phyloP scores from a whole-genome alignment of 1,140 invertebrate genomes.

The Meloidogyne exigua region DNA sequence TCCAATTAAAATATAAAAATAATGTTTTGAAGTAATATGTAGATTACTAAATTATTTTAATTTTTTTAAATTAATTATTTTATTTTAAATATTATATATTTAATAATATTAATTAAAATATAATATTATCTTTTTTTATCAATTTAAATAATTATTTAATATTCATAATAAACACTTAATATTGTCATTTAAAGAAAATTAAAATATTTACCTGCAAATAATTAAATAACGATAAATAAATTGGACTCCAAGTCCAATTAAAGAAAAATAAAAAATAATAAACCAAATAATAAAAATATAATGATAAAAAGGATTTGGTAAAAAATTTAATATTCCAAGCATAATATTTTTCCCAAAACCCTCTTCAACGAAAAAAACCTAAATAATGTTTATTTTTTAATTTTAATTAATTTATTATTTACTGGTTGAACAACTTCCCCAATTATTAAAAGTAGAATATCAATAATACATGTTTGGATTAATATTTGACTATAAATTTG shows the following conservation, averaged over 20 bases:
- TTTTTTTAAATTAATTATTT: background rate
- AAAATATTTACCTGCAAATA: slow-evolving; percentile 27
- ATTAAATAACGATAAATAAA: slow-evolving; percentile 27
- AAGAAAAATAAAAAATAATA: slow-evolving; percentile 34
- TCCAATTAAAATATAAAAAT: slow-evolving; percentile 9
- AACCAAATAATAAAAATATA: slow-evolving; percentile 27
- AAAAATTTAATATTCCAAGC: background rate
- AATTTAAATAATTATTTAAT: no score
- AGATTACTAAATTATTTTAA: slow-evolving; percentile 2
- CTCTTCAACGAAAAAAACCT: slow-evolving; percentile 19
- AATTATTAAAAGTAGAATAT: slow-evolving; percentile 7
- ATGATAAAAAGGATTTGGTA: slow-evolving; percentile 14
- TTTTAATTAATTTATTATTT: background rate
- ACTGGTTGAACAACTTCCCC: background rate
- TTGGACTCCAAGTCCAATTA: slow-evolving; percentile 10
- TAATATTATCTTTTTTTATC: no score
- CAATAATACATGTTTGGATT: slow-evolving; percentile 10
- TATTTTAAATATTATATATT: no score
- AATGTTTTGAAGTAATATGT: background rate
- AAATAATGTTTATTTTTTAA: background rate
- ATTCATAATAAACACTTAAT: no score
- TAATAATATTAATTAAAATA: no score
- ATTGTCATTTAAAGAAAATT: no score
- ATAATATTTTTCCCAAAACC: background rate
- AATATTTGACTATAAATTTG: slow-evolving; percentile 9